Conservation (phyloP, 2,888 invertebrate species). For the Drosophila birchii region DNA sequence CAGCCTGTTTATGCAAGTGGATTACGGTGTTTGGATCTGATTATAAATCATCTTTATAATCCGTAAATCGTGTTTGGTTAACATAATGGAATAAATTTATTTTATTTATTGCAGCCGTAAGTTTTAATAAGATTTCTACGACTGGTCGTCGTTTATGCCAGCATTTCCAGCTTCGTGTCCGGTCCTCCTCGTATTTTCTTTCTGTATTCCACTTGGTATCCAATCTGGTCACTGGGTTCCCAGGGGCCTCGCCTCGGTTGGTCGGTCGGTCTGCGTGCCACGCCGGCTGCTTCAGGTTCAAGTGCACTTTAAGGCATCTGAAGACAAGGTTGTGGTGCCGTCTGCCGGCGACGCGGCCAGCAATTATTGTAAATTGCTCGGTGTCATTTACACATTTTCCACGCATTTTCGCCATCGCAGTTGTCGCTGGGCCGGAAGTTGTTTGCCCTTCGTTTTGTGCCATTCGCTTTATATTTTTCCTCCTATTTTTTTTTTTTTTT, state of each 20-base stretch:
- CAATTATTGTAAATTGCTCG: constrained; percentile 77
- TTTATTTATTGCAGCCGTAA: constrained; percentile 81
- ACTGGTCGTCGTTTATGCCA: constrained; percentile 52
- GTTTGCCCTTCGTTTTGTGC: constrained; percentile 43
- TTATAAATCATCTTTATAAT: constrained; percentile 82
- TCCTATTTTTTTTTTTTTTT: constrained; percentile 30
- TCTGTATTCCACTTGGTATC: background rate
- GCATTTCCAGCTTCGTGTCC: background rate
- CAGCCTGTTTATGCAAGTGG: constrained; percentile 80
- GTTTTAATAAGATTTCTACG: constrained; percentile 79
- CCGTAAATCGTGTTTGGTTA: constrained; percentile 82
- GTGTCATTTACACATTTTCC: constrained; percentile 76
- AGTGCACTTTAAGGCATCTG: constrained; percentile 68
- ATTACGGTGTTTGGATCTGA: constrained; percentile 81
- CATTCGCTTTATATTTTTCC: constrained; percentile 2
- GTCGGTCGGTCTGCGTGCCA: constrained; percentile 32
- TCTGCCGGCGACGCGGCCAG: constrained; percentile 49
- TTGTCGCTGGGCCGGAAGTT: constrained; percentile 39
- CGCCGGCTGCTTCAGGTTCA: constrained; percentile 55
- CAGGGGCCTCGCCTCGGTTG: constrained; percentile 35
- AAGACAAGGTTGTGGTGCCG: constrained; percentile 29
- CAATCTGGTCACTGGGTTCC: constrained; percentile 28
- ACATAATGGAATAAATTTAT: constrained; percentile 82
- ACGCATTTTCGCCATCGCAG: constrained; percentile 67
- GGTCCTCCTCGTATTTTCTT: background rate